Percentiles rank a stretch among this genome's conserved stretches.
Evolutionary conservation across 2,113 vertebrate genomes (phyloP).

Genomic region (Pardalotus punctatus): DNA sequence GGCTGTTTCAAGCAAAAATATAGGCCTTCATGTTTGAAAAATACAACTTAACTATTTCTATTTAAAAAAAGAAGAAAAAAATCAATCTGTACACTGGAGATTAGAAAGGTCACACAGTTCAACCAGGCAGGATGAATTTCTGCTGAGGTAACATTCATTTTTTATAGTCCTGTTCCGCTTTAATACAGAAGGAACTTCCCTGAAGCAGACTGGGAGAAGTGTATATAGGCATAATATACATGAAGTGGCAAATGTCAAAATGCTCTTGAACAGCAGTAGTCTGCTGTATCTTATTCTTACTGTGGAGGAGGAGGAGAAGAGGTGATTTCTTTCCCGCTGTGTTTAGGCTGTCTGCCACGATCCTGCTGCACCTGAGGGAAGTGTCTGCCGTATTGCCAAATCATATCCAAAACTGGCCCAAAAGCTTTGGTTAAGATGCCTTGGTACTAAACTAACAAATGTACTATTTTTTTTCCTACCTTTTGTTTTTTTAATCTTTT

Average conservation of each 20-base stretch:
- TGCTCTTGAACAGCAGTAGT: background rate
- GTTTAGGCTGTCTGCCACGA: background rate
- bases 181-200: background rate
- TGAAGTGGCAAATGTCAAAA: background rate
- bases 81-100: background rate
- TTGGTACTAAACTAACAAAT: background rate
- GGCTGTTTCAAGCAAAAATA: background rate
- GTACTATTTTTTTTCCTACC: background rate
- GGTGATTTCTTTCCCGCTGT: background rate
- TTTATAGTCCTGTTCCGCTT: background rate
- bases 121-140: conserved; percentile 29
- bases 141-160: conserved; percentile 1
- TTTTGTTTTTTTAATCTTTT: background rate
- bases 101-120: conserved; percentile 33
- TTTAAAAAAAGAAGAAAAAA: background rate
- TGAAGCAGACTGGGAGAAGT: background rate
- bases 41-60: background rate
- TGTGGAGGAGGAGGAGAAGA: background rate
- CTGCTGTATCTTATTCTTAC: background rate
- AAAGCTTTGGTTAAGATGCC: background rate
- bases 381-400: background rate
- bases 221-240: background rate
- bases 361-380: background rate
- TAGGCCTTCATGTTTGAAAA: background rate
- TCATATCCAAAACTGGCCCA: background rate